Evolutionary conservation across 2,888 invertebrate genomes (phyloP).

Genomic region (Nyleta sp.): DNA sequence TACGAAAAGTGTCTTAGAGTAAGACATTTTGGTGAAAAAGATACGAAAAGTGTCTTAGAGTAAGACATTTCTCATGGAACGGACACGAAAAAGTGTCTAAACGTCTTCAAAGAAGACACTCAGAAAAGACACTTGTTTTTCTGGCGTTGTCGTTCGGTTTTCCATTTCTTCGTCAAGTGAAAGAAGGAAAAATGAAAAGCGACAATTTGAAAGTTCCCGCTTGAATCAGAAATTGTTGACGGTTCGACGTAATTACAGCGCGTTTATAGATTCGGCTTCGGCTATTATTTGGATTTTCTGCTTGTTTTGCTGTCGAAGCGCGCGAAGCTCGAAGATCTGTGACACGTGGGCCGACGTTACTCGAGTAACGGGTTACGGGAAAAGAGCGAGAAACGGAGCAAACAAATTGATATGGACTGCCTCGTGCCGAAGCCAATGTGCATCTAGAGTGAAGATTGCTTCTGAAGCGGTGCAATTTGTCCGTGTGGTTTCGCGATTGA

Average conservation of each 20-base stretch:
- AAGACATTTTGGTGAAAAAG: no score
- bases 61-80: no score
- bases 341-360: constrained; percentile 26
- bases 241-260: constrained; percentile 38
- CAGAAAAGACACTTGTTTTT: no score
- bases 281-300: constrained; percentile 45
- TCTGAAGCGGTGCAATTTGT: constrained; percentile 18
- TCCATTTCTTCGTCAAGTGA: no score
- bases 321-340: constrained; percentile 63
- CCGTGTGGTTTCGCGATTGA: not conserved
- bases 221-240: no score
- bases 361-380: constrained; percentile 4
- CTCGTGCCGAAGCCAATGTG: constrained; percentile 30
- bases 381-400: not conserved
- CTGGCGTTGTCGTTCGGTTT: no score
- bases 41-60: no score
- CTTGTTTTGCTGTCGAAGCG: constrained; percentile 57
- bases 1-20: no score
- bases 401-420: not conserved
- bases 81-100: no score
- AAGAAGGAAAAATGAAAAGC: no score
- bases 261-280: constrained; percentile 41
- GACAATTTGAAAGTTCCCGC: no score
- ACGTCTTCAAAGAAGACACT: no score
- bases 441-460: constrained; percentile 31